A percentile compares a stretch with the other conserved stretches of the same genome.
Evolutionary conservation across 2,888 invertebrate genomes (phyloP).

Genomic region (Temnothorax unifasciatus): DNA sequence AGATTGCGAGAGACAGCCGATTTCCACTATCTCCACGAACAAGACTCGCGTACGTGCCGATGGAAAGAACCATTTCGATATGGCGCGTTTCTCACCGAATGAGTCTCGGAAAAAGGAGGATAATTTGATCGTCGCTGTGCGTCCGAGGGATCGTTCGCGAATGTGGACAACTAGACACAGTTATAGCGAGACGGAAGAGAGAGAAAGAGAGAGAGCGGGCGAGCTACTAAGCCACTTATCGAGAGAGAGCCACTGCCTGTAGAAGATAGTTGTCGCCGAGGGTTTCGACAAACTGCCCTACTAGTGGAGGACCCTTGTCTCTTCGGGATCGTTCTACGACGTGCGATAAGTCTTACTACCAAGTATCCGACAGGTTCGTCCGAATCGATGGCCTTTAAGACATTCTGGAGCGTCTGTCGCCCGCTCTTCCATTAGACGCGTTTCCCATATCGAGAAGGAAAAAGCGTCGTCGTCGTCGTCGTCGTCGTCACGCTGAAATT

Average conservation of each 20-base stretch:
- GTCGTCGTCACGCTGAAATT: constrained; percentile 45
- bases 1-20: neutral
- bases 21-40: neutral
- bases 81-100: constrained; percentile 12
- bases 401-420: constrained; percentile 50
- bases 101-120: constrained; percentile 23
- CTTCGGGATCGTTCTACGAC: constrained; percentile 62
- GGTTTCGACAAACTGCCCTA: constrained; percentile 75
- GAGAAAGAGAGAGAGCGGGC: neutral
- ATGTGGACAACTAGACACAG: constrained; percentile 46
- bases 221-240: constrained; percentile 40
- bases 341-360: constrained; percentile 70
- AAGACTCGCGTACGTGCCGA: constrained; percentile 29
- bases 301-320: constrained; percentile 68
- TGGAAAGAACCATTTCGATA: neutral
- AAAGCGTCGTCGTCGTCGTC: constrained; percentile 23
- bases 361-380: constrained; percentile 66
- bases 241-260: constrained; percentile 66
- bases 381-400: constrained; percentile 68
- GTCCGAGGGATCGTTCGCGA: constrained; percentile 55
- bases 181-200: constrained; percentile 6
- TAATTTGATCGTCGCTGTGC: constrained; percentile 46
- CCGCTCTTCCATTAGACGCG: constrained; percentile 46
- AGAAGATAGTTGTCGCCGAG: constrained; percentile 73
- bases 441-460: constrained; percentile 46